Base-by-base conservation (phyloP, 2,113 vertebrate genomes). In the Echinops telfairi region DNA sequence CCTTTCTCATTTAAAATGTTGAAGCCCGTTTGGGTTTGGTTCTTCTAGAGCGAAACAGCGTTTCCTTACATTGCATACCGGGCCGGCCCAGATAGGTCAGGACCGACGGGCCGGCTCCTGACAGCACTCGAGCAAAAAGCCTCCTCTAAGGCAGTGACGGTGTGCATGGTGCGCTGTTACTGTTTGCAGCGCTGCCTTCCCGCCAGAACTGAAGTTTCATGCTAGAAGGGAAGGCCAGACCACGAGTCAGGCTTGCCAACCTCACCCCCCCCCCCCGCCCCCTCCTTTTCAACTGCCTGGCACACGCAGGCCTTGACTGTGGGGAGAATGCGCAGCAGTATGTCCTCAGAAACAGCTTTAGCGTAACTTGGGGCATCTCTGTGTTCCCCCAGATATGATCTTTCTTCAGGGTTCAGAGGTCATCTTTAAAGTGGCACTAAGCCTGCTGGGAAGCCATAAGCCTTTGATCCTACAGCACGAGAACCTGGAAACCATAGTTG, bases 351-450 rank as follows among this genome's bases (percentile, higher is more conserved):
- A 97, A 17, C n/a, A 91, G 60, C 3, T 25, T 81, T 85, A 22
- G 31, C 79, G 97, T 80, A 95, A 90, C 90, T 76, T 90, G 23
- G 88, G 20, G 29, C 78, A 86, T 92, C 96, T 36, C 8, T 96
- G 70, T 97, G 29, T 97, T 97, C 97, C 92, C 47, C 84, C 97
- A 99, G 99, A 99, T 97, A 99, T 99, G 99, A 97, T 99, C 90
- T 99, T 99, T 96, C 99, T 99, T 93, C 99, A 99, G 95, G 99
- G 99, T 86, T 98, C 99, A 93, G 99, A 99, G 95, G 99, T 99
- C 97, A 98, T 99, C 98, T 99, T 99, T 98, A 99, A 99, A 97
- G 99, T 99, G 95, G 98, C 99, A 64, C 95, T 99, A 96, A 99
- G 99, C 94, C 98, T 99, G 33, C 97, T 99, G 97, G 98, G 99